Evolutionary conservation across 1,140 invertebrate genomes (phyloP).

Genomic region (Philotrypesis tridentata): DNA sequence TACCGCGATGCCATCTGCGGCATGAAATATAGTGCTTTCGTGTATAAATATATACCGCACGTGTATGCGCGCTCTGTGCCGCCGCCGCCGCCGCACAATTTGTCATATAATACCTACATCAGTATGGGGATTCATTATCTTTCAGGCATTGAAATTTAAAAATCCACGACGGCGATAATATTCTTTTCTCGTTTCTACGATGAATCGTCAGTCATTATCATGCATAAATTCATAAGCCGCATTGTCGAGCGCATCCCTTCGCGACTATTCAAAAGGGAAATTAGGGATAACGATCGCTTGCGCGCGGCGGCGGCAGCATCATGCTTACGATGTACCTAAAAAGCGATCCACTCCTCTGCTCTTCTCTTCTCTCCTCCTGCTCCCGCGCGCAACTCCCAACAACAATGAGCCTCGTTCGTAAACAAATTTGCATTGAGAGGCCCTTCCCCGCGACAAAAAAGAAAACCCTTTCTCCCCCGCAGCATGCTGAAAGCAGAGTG

Average conservation of each 20-base stretch:
- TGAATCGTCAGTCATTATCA: slow-evolving; percentile 20
- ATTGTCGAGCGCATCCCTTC: slow-evolving; percentile 10
- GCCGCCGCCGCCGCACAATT: too few species aligned
- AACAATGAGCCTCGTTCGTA: slow-evolving; percentile 25
- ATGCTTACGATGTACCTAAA: slow-evolving; percentile 23
- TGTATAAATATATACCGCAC: too few species aligned
- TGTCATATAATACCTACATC: too few species aligned
- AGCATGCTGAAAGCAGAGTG: too few species aligned
- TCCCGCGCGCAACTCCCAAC: too few species aligned
- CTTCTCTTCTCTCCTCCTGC: too few species aligned
- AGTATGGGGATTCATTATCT: slow-evolving; percentile 16
- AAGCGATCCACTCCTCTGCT: background rate
- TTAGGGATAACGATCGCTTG: slow-evolving; percentile 39
- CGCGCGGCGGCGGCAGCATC: slow-evolving; percentile 28
- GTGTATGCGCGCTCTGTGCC: too few species aligned
- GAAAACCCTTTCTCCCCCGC: slow-evolving; percentile 2
- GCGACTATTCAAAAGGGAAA: slow-evolving; percentile 19
- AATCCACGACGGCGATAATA: background rate
- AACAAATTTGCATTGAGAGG: slow-evolving; percentile 42
- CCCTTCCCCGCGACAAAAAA: background rate
- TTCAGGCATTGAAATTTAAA: background rate
- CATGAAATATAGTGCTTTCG: too few species aligned
- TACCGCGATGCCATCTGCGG: too few species aligned
- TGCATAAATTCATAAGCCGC: slow-evolving; percentile 41
- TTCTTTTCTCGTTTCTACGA: slow-evolving; percentile 29